phyloP scores from a whole-genome alignment of 2,113 vertebrate species.

The Notechis scutatus region DNA sequence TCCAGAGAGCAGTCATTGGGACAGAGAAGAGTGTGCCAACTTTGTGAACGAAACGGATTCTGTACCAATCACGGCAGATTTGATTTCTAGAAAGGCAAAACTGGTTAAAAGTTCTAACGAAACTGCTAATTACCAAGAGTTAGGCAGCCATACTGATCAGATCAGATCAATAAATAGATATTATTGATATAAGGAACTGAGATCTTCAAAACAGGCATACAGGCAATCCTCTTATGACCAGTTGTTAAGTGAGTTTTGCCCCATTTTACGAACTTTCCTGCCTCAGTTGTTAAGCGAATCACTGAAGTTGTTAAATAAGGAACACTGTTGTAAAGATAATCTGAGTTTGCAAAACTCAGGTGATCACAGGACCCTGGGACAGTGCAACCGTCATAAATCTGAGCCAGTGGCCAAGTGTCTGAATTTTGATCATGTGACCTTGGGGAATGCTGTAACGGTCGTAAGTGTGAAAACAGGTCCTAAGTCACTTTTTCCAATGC shows the following conservation, averaged over 20 bases:
- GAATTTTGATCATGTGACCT: neutral
- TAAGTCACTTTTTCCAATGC: neutral
- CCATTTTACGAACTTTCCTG: neutral
- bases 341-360: neutral
- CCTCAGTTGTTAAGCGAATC: neutral
- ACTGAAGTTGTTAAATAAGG: neutral
- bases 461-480: neutral
- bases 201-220: constrained; percentile 53
- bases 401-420: neutral
- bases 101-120: constrained; percentile 48
- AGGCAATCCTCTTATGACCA: neutral
- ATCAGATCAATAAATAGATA: neutral
- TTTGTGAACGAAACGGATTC: neutral
- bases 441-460: neutral
- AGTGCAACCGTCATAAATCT: neutral
- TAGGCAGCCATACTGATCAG: neutral
- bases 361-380: neutral
- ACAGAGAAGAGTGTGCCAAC: neutral
- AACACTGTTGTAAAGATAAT: neutral
- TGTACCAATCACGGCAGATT: neutral
- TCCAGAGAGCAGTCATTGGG: neutral
- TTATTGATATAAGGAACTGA: constrained; percentile 57
- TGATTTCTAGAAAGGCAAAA: neutral
- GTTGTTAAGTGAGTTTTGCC: neutral
- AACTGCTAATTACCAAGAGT: constrained; percentile 41